These are phyloP conservation scores for Teleiodes luculella DNA, from an alignment of 2,888 invertebrate genomes.

Conservation along the genomic window DNA sequence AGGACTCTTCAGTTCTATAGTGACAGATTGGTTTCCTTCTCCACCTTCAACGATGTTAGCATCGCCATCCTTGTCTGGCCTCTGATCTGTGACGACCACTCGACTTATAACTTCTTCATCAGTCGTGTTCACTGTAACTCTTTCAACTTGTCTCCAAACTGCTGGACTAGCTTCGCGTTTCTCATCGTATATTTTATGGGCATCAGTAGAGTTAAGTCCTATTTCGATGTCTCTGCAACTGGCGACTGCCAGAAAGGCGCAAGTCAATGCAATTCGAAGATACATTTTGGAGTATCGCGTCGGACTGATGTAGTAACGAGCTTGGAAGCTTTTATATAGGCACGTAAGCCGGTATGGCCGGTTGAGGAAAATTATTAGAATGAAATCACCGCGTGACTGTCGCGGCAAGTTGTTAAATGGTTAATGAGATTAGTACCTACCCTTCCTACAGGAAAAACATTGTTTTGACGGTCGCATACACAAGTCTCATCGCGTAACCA, in stretches of 20 bases:
- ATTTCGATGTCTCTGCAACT: constrained; percentile 45
- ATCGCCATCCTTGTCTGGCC: constrained; percentile 61
- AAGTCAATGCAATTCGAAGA: constrained; percentile 27
- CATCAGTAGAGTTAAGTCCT: constrained; percentile 31
- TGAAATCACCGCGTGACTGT: constrained; percentile 34
- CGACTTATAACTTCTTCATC: constrained; percentile 50
- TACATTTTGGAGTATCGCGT: constrained; percentile 7
- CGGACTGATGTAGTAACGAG: neutral
- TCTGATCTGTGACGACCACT: constrained; percentile 51
- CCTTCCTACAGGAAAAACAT: constrained; percentile 66
- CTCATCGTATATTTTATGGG: constrained; percentile 38
- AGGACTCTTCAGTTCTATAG: constrained; percentile 62
- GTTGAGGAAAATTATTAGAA: constrained; percentile 54
- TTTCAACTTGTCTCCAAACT: constrained; percentile 52
- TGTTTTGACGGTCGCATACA: constrained; percentile 35
- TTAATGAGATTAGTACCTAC: constrained; percentile 36
- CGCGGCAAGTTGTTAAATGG: constrained; percentile 44
- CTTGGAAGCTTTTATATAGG: constrained; percentile 49
- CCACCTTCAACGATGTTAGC: constrained; percentile 58
- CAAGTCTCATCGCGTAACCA: too few relatives aligned
- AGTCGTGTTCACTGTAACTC: constrained; percentile 47
- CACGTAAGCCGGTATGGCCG: constrained; percentile 10
- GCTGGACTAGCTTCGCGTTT: constrained; percentile 54
- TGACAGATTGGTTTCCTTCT: constrained; percentile 54
- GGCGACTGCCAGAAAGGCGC: constrained; percentile 39